A percentile compares a stretch with the other conserved stretches of the same genome.
phyloP scores from a whole-genome alignment of 30 jellyfish, hydroid and myxozoan species.

The Hydractinia echinata region DNA sequence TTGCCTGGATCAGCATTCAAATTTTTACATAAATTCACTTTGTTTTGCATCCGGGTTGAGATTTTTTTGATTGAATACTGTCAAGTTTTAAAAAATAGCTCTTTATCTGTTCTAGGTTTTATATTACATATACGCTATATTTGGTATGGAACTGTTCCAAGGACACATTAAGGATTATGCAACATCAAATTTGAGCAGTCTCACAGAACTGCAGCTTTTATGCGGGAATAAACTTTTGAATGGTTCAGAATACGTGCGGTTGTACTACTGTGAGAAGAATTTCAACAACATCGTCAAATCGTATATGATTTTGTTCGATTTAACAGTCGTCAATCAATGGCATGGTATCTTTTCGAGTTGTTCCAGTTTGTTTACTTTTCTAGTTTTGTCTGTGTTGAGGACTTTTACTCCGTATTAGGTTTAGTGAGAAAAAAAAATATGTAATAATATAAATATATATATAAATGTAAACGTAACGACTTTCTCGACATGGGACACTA shows the following conservation, averaged over 20 bases:
- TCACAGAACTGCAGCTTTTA: constrained; percentile 19
- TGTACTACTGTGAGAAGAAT: constrained; percentile 85
- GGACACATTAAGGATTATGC: constrained; percentile 48
- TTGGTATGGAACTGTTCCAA: constrained; percentile 91
- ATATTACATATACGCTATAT: constrained; percentile 67
- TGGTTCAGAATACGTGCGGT: constrained; percentile 63
- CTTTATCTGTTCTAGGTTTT: constrained; percentile 44
- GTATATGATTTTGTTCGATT: constrained; percentile 65
- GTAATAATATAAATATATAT: too few relatives aligned
- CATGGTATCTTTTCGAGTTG: constrained; percentile 76
- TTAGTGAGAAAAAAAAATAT: too few relatives aligned
- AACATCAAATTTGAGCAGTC: constrained; percentile 4
- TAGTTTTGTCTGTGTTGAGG: too few relatives aligned
- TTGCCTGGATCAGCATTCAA: too few relatives aligned
- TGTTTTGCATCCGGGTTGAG: too few relatives aligned
- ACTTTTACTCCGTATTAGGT: too few relatives aligned
- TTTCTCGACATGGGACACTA: too few relatives aligned
- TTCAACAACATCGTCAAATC: constrained; percentile 85
- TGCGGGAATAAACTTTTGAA: constrained; percentile 69
- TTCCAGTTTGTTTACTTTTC: too few relatives aligned
- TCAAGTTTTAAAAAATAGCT: background rate
- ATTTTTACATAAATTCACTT: too few relatives aligned
- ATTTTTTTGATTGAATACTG: background rate
- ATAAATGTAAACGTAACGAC: too few relatives aligned
- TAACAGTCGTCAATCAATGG: constrained; percentile 98